A percentile compares a stretch with the other conserved stretches of the same genome.
phyloP scores from a whole-genome alignment of 1,140 invertebrate species.

The Zaprionus camerounensis region DNA sequence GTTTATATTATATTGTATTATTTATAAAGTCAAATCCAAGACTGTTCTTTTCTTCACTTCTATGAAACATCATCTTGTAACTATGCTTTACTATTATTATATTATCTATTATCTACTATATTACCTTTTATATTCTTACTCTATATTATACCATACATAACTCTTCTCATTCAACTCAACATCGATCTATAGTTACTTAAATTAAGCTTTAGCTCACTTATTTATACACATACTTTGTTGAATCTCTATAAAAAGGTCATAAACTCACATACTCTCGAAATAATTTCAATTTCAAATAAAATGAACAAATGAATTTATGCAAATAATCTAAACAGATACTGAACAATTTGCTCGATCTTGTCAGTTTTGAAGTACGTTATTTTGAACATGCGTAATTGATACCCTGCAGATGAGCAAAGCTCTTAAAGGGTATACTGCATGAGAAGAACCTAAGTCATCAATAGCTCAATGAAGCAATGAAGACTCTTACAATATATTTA shows the following conservation, averaged over 20 bases:
- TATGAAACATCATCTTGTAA: too few relatives aligned
- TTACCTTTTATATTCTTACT: too few relatives aligned
- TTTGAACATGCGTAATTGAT: not conserved
- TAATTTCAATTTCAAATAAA: conserved; percentile 1
- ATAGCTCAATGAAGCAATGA: not conserved
- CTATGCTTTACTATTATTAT: too few relatives aligned
- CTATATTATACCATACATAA: too few relatives aligned
- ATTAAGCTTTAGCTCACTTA: not conserved
- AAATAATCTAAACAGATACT: conserved; percentile 40
- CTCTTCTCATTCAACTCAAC: too few relatives aligned
- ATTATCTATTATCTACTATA: too few relatives aligned
- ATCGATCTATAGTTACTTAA: not conserved
- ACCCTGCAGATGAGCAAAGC: not conserved
- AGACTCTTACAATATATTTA: too few relatives aligned
- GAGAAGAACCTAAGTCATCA: too few relatives aligned
- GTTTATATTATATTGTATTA: too few relatives aligned
- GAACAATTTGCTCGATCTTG: conserved; percentile 22
- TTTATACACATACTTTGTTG: not conserved
- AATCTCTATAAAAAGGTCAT: not conserved
- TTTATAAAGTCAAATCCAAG: too few relatives aligned
- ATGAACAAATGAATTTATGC: conserved; percentile 28
- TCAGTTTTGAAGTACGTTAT: not conserved
- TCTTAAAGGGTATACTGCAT: not conserved
- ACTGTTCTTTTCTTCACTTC: too few relatives aligned
- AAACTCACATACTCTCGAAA: not conserved